Evolutionary conservation across 2,888 invertebrate genomes (phyloP).

Genomic region (Netelia fuscicornis): DNA sequence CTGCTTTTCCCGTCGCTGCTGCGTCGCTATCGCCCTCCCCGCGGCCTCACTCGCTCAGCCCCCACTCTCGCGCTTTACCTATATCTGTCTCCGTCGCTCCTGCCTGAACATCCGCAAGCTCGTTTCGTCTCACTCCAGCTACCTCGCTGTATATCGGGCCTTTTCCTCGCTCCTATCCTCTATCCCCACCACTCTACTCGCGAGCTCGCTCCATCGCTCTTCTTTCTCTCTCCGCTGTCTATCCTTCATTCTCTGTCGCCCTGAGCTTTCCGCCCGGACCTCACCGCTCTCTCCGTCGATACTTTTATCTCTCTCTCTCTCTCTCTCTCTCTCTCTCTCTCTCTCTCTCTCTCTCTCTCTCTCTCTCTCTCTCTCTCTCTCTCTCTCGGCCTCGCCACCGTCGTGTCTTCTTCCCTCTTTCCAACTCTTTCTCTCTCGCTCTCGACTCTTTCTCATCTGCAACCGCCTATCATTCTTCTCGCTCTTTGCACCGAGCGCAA

Average conservation of each 20-base stretch:
- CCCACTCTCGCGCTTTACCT: slow-evolving; percentile 52
- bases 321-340: slow-evolving; percentile 51
- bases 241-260: slow-evolving; percentile 52
- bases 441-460: slow-evolving; percentile 38
- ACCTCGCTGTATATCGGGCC: slow-evolving; percentile 55
- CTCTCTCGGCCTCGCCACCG: slow-evolving; percentile 37
- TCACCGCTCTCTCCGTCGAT: slow-evolving; percentile 23
- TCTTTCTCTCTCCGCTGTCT: slow-evolving; percentile 53
- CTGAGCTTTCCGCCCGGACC: slow-evolving; percentile 41
- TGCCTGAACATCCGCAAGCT: slow-evolving; percentile 58
- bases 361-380: slow-evolving; percentile 48
- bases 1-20: slow-evolving; percentile 66
- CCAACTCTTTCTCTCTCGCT: slow-evolving; percentile 17
- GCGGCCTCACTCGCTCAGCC: slow-evolving; percentile 46
- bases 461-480: slow-evolving; percentile 37
- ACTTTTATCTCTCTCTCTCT: slow-evolving; percentile 33
- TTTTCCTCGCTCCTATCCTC: slow-evolving; percentile 50
- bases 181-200: slow-evolving; percentile 64
- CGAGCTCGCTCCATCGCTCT: slow-evolving; percentile 59
- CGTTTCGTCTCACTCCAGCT: slow-evolving; percentile 63
- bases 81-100: slow-evolving; percentile 45
- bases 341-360: slow-evolving; percentile 42
- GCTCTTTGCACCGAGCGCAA: slow-evolving; percentile 29
- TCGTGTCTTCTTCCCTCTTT: slow-evolving; percentile 25
- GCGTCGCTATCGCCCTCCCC: slow-evolving; percentile 56